Percentiles rank a stretch among this genome's conserved stretches.
Evolutionary conservation across 2,797 vertebrate genomes (phyloP).

Genomic region (Percopsis omiscomaycus): DNA sequence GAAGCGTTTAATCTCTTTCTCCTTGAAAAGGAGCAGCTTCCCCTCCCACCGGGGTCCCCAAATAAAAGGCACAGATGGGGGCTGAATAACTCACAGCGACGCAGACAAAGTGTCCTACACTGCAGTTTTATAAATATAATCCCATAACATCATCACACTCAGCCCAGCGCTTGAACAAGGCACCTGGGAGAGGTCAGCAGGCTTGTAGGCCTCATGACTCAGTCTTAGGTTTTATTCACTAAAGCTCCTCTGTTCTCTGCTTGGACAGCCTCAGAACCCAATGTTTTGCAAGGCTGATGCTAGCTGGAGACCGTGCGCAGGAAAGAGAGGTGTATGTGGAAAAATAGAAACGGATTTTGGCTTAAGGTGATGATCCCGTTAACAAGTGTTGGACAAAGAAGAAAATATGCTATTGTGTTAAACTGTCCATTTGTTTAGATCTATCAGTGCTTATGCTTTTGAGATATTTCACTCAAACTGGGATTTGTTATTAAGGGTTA

Average conservation of each 20-base stretch:
- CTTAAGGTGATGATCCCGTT: slow-evolving; percentile 17
- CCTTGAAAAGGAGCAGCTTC: slow-evolving; percentile 41
- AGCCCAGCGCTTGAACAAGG: slow-evolving; percentile 57
- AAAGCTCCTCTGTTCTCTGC: slow-evolving; percentile 32
- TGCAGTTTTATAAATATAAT: slow-evolving; percentile 71
- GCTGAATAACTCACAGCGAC: slow-evolving; percentile 73
- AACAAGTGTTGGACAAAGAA: background rate
- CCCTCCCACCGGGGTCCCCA: slow-evolving; percentile 27
- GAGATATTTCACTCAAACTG: slow-evolving; percentile 17
- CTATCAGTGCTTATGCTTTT: slow-evolving; percentile 26
- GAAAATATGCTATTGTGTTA: slow-evolving; percentile 10
- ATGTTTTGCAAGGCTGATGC: background rate
- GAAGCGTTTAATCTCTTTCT: slow-evolving; percentile 60
- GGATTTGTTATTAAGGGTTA: slow-evolving; percentile 27
- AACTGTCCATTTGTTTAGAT: background rate
- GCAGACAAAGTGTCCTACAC: slow-evolving; percentile 66
- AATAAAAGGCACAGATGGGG: slow-evolving; percentile 63
- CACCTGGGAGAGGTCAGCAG: slow-evolving; percentile 62
- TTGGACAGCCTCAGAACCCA: slow-evolving; percentile 21
- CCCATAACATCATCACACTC: slow-evolving; percentile 71
- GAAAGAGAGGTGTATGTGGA: slow-evolving; percentile 26
- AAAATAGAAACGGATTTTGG: slow-evolving; percentile 11
- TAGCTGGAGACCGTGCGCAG: background rate
- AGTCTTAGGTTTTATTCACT: slow-evolving; percentile 43
- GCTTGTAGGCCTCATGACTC: slow-evolving; percentile 63